Base-by-base conservation (phyloP, 2,888 invertebrate genomes). In the Drosophila atroscutellata region DNA sequence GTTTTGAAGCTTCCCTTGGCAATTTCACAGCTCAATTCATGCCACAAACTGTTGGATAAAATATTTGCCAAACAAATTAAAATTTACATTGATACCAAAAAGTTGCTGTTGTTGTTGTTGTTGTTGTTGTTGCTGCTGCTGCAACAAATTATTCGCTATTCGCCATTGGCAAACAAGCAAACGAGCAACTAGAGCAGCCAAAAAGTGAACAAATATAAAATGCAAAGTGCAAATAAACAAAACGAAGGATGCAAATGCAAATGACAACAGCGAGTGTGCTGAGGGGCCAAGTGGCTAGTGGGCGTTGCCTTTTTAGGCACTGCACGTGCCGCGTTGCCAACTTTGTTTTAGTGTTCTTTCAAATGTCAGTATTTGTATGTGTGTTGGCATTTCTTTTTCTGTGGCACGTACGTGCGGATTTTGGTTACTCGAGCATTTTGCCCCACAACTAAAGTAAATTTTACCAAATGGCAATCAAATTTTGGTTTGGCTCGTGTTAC, bases 31-130 rank as follows among this genome's bases (percentile, higher is more conserved):
- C 74, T 81, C 82, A 82, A 77, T 81, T 79, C 59, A 8, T 72
- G 72, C 76, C 82, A 72, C 80, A 79, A 74, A 82, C 63, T 77
- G 76, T 62, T 71, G 84, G 56, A 49, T 47, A 67, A 81, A 86
- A 88, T 88, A 86, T 86, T 86, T 86, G 86, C 84, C 66, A 86
- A 86, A 81, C 86, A 86, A 86, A 86, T 86, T 86, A 88, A 88
- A 86, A 83, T 86, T 83, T 88, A 88, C 85, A 88, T 83, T 86
- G 89, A 86, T 86, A 86, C 83, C 75, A 71, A 70, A 80, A 71
- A 74, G 73, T 70, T 75, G 77, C 55, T 26, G 26, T 26, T 80
- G 60, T 26, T 32, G 28, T 36, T 64, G 72, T 6, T 36, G 3
- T 8, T 26, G 67, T 71, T 69, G 67, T 49, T 68, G 26, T 13